Conservation (phyloP, 2,888 invertebrate species). For the Xylota segnis region DNA sequence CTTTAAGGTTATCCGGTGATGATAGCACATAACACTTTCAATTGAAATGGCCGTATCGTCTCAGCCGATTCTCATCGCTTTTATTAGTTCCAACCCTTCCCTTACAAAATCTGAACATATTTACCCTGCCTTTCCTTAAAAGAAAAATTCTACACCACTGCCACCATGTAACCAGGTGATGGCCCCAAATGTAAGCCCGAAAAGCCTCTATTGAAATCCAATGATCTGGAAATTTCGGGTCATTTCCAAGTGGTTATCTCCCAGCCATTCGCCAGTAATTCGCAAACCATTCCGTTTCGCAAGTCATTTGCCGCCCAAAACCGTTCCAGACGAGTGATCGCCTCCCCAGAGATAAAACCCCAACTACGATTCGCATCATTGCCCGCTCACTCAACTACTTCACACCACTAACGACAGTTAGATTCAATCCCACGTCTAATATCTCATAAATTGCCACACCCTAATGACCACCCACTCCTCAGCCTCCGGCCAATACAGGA, state of each 20-base stretch:
- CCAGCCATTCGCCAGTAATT: neutral
- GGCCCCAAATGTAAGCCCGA: neutral
- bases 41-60: no score
- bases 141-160: no score
- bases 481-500: neutral
- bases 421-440: neutral
- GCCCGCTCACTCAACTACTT: conserved; percentile 1
- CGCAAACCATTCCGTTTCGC: neutral
- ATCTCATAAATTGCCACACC: neutral
- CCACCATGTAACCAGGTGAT: no score
- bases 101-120: no score
- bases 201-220: neutral
- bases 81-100: no score
- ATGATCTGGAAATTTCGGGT: conserved; percentile 6
- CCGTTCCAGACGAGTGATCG: neutral
- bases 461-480: conserved; percentile 2
- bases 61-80: no score
- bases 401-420: neutral
- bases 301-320: conserved; percentile 3
- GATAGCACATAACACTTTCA: no score
- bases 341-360: conserved; percentile 1
- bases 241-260: neutral
- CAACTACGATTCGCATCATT: neutral
- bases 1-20: no score
- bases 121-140: no score